Base-by-base conservation (phyloP, 1,140 invertebrate genomes). In the Drepana arcuata region DNA sequence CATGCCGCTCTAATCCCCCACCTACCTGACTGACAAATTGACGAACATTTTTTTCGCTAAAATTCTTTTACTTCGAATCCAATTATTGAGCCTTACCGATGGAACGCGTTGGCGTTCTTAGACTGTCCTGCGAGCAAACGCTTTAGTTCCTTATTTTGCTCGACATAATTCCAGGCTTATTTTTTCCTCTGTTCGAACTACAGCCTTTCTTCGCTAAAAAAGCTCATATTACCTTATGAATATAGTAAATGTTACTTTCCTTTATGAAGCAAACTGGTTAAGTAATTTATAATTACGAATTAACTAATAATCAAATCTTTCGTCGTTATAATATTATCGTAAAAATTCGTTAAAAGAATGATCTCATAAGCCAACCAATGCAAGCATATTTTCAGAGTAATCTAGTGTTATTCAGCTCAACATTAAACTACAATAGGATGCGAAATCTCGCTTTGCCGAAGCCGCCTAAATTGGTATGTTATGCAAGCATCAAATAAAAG, bases 1-100 rank as follows among this genome's bases (percentile, higher is more conserved):
- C 68, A 69, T 66, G 60, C 56, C 55, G 50, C 46, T 33, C 37
- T 57, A 47, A 61, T 59, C 59, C 59, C 49, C 41, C 55, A 52
- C 62, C 49, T 54, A 60, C 58, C 55, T 67, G 54, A 68, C 70
- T 71, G 62, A 72, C 56, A 74, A 70, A 74, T 74, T 67, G 62
- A 62, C 51, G 43, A 63, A 63, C 56, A 55, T 70, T 66, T 67
- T 62, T 69, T 72, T 67, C 45, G 52, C 51, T 65, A 64, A 73
- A 71, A 72, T 63, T 65, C 59, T 48, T 59, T 72, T 57, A 44
- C 42, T 61, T 57, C 51, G 52, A 64, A 66, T 65, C 59, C 63
- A 69, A 71, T 71, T 66, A 67, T 64, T 57, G 59, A 66, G 50
- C 46, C 55, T 70, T 57, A 58, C 54, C 55, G 38, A 65, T 62